Evolutionary conservation across 1,140 invertebrate species (phyloP).

Genomic region (Phymorhynchus buccinoides): DNA sequence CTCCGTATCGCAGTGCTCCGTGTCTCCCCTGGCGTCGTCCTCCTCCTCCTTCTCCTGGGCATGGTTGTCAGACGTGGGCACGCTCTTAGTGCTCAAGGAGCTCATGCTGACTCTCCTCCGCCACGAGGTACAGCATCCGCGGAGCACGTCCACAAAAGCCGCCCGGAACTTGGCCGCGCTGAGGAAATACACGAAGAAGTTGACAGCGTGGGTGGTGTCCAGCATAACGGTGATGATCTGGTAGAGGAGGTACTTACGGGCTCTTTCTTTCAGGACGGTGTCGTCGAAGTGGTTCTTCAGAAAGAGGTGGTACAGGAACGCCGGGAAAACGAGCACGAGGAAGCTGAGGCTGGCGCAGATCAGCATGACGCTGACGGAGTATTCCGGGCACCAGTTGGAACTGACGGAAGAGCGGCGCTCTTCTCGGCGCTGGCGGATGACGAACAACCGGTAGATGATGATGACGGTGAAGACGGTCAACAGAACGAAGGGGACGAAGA

Average conservation of each 20-base stretch:
- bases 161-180: conserved; percentile 36
- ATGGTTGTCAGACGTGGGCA: not conserved
- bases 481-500: conserved; percentile 33
- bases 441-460: conserved; percentile 4
- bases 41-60: no score
- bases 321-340: conserved; percentile 37
- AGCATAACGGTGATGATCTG: conserved; percentile 15
- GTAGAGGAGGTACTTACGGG: not conserved
- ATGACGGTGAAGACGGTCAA: conserved; percentile 38
- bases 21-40: not conserved
- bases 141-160: not conserved
- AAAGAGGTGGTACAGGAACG: not conserved
- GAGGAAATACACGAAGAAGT: conserved; percentile 49
- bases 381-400: not conserved
- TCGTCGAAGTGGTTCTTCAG: conserved; percentile 15
- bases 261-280: not conserved
- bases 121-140: not conserved
- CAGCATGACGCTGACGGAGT: conserved; percentile 40
- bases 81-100: not conserved
- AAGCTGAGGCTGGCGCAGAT: conserved; percentile 43
- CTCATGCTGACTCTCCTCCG: not conserved
- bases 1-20: not conserved
- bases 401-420: not conserved
- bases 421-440: not conserved
- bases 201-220: conserved; percentile 40